These are phyloP conservation scores for Climacteris rufus DNA, from an alignment of 2,113 vertebrate species.

Conservation along the genomic window DNA sequence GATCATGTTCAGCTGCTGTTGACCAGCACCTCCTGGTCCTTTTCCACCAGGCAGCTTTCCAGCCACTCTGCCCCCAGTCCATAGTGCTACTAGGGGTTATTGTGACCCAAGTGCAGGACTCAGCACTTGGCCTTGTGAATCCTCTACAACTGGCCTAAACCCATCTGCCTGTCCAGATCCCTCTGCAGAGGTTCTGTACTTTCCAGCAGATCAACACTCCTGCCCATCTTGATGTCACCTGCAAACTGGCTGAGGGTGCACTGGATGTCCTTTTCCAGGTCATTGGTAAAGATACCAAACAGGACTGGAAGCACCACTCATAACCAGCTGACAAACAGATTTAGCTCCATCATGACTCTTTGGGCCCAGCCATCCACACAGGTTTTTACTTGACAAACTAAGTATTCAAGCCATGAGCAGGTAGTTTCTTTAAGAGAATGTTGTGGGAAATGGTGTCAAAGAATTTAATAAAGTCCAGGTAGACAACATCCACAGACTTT, in stretches of 20 bases:
- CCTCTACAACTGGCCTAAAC: neutral
- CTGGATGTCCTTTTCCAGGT: neutral
- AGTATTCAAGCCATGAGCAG: neutral
- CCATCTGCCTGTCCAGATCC: neutral
- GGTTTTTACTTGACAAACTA: neutral
- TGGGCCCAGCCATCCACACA: neutral
- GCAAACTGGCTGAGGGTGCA: neutral
- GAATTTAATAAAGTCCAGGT: too few relatives aligned
- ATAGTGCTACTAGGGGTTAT: fast-evolving
- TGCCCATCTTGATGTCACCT: neutral
- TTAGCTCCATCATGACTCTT: neutral
- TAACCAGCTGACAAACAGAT: neutral
- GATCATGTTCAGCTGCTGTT: neutral
- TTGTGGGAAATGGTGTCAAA: neutral
- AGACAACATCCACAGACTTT: neutral
- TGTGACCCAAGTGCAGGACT: neutral
- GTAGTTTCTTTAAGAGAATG: neutral
- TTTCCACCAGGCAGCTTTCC: neutral
- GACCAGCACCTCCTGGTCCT: neutral
- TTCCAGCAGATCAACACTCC: neutral
- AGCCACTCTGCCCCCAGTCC: neutral
- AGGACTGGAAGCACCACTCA: neutral
- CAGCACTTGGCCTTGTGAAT: neutral
- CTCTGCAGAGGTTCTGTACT: neutral
- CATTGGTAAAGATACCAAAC: neutral